Evolutionary conservation across 2,797 vertebrate species (phyloP).

Genomic region (Spinibarbus caldwelli): DNA sequence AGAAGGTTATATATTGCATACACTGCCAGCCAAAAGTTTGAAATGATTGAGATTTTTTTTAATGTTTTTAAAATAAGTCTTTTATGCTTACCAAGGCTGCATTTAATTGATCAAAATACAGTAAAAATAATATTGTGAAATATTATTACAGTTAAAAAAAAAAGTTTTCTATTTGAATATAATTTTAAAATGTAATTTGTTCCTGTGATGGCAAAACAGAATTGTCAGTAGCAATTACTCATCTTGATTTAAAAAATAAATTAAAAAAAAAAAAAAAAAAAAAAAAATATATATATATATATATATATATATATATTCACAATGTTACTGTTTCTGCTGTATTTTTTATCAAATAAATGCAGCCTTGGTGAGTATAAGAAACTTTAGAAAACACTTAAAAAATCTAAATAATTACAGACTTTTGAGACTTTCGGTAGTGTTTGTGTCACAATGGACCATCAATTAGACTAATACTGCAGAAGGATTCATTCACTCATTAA

Average conservation of each 20-base stretch:
- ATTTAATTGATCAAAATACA: neutral
- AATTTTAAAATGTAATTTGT: neutral
- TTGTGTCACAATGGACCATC: neutral
- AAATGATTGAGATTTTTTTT: neutral
- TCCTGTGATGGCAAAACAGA: neutral
- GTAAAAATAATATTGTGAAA: neutral
- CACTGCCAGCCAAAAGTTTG: neutral
- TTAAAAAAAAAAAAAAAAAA: no score
- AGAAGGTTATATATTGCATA: neutral
- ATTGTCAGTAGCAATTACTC: neutral
- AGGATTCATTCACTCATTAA: conserved; percentile 20
- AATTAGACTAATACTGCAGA: neutral
- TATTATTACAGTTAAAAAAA: neutral
- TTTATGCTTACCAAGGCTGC: neutral
- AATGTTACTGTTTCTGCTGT: neutral
- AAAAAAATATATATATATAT: no score
- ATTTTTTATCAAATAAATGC: neutral
- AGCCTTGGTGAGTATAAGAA: neutral
- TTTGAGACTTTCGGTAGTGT: neutral
- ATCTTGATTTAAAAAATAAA: no score
- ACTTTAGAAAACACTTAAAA: neutral
- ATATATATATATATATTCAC: no score
- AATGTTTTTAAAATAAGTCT: neutral
- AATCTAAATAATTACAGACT: neutral
- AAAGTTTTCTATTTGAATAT: no score